phyloP scores from a whole-genome alignment of 2,113 vertebrate species.

The Platichthys stellatus region DNA sequence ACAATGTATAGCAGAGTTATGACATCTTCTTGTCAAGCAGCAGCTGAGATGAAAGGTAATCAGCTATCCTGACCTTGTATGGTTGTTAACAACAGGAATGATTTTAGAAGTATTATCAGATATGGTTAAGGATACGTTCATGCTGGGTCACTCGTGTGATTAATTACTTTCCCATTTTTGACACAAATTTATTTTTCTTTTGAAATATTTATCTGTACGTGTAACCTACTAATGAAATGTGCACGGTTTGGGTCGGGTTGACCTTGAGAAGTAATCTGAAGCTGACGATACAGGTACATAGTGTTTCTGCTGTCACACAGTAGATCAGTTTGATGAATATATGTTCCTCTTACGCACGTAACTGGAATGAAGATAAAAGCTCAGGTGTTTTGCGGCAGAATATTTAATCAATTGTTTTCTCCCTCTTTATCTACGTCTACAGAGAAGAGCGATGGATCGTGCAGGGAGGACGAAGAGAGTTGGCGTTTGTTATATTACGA shows the following conservation, averaged over 20 bases:
- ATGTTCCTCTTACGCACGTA: conserved; percentile 11
- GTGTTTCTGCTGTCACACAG: conserved; percentile 24
- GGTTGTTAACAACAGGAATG: too few species aligned
- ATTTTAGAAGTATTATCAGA: too few species aligned
- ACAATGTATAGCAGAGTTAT: too few species aligned
- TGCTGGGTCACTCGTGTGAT: neutral
- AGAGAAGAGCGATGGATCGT: conserved; percentile 90
- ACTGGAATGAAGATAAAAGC: conserved; percentile 20
- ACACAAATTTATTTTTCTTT: neutral
- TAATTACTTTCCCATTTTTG: neutral
- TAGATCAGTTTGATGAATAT: conserved; percentile 19
- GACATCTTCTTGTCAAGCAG: conserved; percentile 37
- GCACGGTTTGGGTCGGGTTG: conserved; percentile 7
- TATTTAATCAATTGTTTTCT: conserved; percentile 15
- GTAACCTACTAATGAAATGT: neutral
- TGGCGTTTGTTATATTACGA: conserved; percentile 95
- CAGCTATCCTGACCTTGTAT: too few species aligned
- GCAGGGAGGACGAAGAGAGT: conserved; percentile 89
- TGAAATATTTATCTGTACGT: neutral
- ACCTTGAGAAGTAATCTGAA: conserved; percentile 10
- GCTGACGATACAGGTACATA: conserved; percentile 81
- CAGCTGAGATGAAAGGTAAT: conserved; percentile 81
- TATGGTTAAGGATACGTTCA: neutral
- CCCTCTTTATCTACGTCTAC: conserved; percentile 38
- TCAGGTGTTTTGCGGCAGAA: conserved; percentile 20